A percentile compares a stretch with the other conserved stretches of the same genome.
Evolutionary conservation across 1,140 invertebrate species (phyloP).

Genomic region (Anoplophora glabripennis): DNA sequence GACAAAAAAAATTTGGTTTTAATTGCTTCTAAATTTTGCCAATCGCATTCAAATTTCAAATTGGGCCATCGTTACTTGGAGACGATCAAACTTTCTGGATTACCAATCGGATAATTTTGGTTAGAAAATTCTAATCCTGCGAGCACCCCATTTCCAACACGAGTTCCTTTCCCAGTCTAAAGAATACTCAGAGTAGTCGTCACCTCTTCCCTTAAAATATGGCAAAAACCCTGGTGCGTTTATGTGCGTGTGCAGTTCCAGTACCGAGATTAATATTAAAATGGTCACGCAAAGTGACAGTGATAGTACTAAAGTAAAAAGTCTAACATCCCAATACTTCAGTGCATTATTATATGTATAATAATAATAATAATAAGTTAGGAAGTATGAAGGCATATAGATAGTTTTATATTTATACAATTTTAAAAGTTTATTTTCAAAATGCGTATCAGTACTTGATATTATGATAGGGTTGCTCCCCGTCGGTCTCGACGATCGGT

Average conservation of each 20-base stretch:
- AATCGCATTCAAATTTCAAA: no score
- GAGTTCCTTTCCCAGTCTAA: no score
- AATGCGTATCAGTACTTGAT: slow-evolving; percentile 29
- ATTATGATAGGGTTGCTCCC: slow-evolving; percentile 16
- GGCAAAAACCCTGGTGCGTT: neutral
- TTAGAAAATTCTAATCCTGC: no score
- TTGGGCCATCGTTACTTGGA: no score
- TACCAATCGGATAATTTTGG: no score
- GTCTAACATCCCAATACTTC: slow-evolving; percentile 51
- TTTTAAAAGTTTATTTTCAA: slow-evolving; percentile 39
- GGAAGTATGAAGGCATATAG: slow-evolving; percentile 51
- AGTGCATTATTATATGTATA: slow-evolving; percentile 48
- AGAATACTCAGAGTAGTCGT: no score
- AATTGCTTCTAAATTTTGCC: no score
- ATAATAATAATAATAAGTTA: slow-evolving; percentile 46
- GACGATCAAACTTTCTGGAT: no score
- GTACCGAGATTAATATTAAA: slow-evolving; percentile 47
- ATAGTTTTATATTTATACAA: slow-evolving; percentile 48
- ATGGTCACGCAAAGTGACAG: slow-evolving; percentile 40
- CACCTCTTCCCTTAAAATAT: no score
- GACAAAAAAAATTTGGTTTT: no score
- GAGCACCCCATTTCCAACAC: no score
- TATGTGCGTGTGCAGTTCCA: slow-evolving; percentile 26
- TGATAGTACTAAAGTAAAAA: slow-evolving; percentile 51
- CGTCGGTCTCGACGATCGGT: slow-evolving; percentile 8